Conservation (phyloP, 1,140 invertebrate genomes). For the Asbolus verrucosus region DNA sequence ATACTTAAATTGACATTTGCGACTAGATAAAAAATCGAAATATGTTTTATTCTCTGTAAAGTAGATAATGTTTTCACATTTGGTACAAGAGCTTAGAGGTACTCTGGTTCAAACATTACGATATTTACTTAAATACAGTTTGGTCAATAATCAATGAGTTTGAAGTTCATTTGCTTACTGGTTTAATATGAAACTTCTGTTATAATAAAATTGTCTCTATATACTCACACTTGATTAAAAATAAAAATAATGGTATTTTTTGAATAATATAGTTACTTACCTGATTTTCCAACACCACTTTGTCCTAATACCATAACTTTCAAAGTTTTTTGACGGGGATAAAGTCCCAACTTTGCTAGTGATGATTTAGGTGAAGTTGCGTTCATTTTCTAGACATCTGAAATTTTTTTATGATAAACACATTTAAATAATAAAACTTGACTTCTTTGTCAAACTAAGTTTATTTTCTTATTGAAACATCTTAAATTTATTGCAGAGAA, state of each 20-base stretch:
- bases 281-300: conserved; percentile 82
- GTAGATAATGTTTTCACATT: too few species aligned
- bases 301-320: conserved; percentile 83
- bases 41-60: too few species aligned
- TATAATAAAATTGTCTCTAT: too few species aligned
- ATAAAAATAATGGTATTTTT: neutral
- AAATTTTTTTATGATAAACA: neutral
- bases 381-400: conserved; percentile 64
- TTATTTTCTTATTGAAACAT: neutral
- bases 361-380: conserved; percentile 74
- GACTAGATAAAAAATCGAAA: too few species aligned
- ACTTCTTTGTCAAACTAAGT: too few species aligned
- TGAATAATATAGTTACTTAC: conserved; percentile 63
- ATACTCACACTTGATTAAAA: neutral
- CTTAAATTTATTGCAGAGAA: neutral
- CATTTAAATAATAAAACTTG: too few species aligned
- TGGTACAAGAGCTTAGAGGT: conserved; percentile 14
- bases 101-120: neutral
- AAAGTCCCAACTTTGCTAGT: conserved; percentile 72
- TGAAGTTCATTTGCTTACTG: neutral
- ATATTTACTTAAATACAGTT: neutral
- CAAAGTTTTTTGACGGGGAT: conserved; percentile 73
- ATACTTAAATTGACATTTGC: too few species aligned
- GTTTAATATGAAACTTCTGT: neutral
- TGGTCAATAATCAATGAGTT: neutral